A percentile compares a stretch with the other conserved stretches of the same genome.
Conservation (phyloP, 2,113 vertebrate genomes). For the Shinisaurus crocodilurus region DNA sequence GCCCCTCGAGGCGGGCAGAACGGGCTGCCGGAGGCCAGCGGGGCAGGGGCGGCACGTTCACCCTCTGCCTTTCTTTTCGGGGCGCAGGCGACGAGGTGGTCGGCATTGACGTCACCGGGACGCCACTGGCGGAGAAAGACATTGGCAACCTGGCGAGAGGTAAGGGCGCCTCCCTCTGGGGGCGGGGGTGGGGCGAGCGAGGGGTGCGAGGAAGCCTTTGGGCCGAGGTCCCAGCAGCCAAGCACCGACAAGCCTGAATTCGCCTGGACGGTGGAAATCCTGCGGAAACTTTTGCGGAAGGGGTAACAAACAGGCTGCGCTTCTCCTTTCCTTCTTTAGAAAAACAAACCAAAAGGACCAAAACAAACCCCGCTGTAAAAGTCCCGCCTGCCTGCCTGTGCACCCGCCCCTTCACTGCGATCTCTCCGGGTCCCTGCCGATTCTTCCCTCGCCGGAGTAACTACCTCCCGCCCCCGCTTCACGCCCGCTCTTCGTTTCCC, state of each 20-base stretch:
- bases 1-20: not conserved
- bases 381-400: too few relatives aligned
- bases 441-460: too few relatives aligned
- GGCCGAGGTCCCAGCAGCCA: not conserved
- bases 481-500: too few relatives aligned
- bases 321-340: too few relatives aligned
- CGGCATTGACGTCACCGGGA: constrained; percentile 83
- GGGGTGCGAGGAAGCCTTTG: not conserved
- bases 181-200: not conserved
- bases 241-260: not conserved
- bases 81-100: constrained; percentile 84
- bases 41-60: not conserved
- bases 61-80: not conserved
- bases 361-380: too few relatives aligned
- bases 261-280: too few relatives aligned
- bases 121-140: constrained; percentile 86
- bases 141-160: constrained; percentile 97
- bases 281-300: too few relatives aligned
- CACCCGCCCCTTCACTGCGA: too few relatives aligned
- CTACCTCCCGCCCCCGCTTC: too few relatives aligned
- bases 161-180: constrained; percentile 66
- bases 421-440: too few relatives aligned
- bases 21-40: not conserved
- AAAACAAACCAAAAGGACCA: too few relatives aligned
- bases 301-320: too few relatives aligned